These are phyloP conservation scores for Notolepis coatsorum DNA, from an alignment of 2,797 vertebrate genomes.

Conservation along the genomic window DNA sequence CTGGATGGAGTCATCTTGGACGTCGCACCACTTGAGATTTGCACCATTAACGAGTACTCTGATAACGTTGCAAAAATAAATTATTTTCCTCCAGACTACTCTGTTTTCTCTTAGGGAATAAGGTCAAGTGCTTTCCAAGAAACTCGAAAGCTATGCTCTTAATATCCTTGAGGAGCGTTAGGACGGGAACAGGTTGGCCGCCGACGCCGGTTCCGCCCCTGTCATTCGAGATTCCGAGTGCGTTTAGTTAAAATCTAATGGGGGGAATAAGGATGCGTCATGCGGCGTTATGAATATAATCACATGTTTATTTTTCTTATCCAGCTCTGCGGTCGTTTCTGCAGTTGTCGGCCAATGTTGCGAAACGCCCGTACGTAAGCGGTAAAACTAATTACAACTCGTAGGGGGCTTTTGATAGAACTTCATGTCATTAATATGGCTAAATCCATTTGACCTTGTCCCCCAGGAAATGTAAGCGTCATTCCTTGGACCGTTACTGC, in stretches of 20 bases:
- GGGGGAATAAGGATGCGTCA: constrained; percentile 48
- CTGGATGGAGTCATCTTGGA: constrained; percentile 74
- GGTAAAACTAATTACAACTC: constrained; percentile 62
- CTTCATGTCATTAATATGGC: constrained; percentile 64
- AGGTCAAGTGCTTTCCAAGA: constrained; percentile 63
- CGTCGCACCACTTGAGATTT: constrained; percentile 70
- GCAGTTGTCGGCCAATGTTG: constrained; percentile 69
- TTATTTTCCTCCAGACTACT: constrained; percentile 54
- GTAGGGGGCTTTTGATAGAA: constrained; percentile 39
- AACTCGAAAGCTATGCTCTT: constrained; percentile 49
- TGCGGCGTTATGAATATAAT: constrained; percentile 41
- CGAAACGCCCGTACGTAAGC: constrained; percentile 65
- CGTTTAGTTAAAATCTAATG: constrained; percentile 57
- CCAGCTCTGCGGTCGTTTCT: constrained; percentile 70
- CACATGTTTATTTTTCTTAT: constrained; percentile 55
- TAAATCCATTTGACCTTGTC: constrained; percentile 56
- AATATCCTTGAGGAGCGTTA: constrained; percentile 60
- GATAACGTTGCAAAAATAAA: constrained; percentile 64
- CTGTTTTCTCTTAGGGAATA: constrained; percentile 73
- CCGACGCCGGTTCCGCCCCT: constrained; percentile 65
- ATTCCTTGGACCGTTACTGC: constrained; percentile 76
- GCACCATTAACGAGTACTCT: constrained; percentile 62
- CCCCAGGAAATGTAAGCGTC: constrained; percentile 70
- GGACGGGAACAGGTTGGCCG: constrained; percentile 65
- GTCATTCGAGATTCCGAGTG: constrained; percentile 37